Evolutionary conservation across 2,113 vertebrate genomes (phyloP).

Genomic region (Panthera tigris): DNA sequence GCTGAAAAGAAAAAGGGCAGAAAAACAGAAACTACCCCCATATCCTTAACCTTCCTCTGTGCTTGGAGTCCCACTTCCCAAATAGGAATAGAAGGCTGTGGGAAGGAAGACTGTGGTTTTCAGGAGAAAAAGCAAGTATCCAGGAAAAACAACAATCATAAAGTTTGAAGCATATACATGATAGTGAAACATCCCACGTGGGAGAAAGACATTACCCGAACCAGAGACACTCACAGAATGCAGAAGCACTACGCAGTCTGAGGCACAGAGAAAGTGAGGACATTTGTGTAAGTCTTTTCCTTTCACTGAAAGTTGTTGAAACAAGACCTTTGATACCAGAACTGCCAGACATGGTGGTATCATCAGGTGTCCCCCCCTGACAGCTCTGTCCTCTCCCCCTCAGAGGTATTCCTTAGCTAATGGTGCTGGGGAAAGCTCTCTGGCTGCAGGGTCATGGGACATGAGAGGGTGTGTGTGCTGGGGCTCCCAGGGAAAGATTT

Average conservation of each 20-base stretch:
- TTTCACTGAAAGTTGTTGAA: neutral
- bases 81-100: neutral
- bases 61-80: neutral
- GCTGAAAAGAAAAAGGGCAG: neutral
- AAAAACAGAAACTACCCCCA: neutral
- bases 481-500: neutral
- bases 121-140: neutral
- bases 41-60: neutral
- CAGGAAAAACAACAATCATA: neutral
- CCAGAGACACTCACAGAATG: neutral
- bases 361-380: neutral
- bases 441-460: neutral
- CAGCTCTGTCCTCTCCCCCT: neutral
- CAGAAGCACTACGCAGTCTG: neutral
- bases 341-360: neutral
- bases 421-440: neutral
- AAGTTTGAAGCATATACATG: neutral
- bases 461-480: neutral
- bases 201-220: neutral
- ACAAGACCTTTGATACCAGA: neutral
- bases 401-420: neutral
- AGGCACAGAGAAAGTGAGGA: neutral
- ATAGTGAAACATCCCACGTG: neutral
- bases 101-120: neutral
- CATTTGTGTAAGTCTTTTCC: neutral